These are phyloP conservation scores for Fregetta grallaria DNA, from an alignment of 2,113 vertebrate species.

Conservation along the genomic window DNA sequence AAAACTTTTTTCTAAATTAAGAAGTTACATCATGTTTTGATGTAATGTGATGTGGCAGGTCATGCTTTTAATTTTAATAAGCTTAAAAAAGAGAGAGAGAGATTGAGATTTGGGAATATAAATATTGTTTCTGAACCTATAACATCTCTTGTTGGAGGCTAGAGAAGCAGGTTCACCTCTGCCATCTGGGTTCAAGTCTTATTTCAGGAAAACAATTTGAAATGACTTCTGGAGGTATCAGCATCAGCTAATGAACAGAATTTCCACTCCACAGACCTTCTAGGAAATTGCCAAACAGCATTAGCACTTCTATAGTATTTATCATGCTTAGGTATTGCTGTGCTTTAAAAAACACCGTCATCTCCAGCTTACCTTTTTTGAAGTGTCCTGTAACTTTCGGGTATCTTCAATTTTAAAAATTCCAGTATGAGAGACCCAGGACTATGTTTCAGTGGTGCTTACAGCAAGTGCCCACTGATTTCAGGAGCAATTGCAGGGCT, in stretches of 20 bases:
- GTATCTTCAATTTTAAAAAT: background rate
- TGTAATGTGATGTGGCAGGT: constrained; percentile 65
- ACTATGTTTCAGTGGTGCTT: background rate
- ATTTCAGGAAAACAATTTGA: constrained; percentile 28
- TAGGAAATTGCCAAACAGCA: constrained; percentile 3
- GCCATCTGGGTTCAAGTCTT: constrained; percentile 8
- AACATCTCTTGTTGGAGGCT: background rate
- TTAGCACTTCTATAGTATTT: background rate
- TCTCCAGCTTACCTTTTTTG: background rate
- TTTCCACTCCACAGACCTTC: background rate
- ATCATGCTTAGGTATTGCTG: background rate
- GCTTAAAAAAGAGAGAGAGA: background rate
- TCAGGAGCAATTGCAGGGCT: background rate
- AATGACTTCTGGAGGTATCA: constrained; percentile 14
- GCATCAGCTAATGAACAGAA: constrained; percentile 27
- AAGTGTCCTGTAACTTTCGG: background rate
- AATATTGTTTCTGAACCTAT: background rate
- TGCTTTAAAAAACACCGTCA: background rate
- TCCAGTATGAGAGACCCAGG: background rate
- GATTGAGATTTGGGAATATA: background rate
- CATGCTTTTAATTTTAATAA: constrained; percentile 63
- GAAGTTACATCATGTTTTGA: constrained; percentile 71
- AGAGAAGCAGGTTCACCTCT: constrained; percentile 28
- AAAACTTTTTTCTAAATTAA: constrained; percentile 56
- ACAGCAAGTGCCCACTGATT: background rate